A percentile compares a stretch with the other conserved stretches of the same genome.
Evolutionary conservation across 2,888 invertebrate genomes (phyloP).

Genomic region (Agonum fuliginosum): DNA sequence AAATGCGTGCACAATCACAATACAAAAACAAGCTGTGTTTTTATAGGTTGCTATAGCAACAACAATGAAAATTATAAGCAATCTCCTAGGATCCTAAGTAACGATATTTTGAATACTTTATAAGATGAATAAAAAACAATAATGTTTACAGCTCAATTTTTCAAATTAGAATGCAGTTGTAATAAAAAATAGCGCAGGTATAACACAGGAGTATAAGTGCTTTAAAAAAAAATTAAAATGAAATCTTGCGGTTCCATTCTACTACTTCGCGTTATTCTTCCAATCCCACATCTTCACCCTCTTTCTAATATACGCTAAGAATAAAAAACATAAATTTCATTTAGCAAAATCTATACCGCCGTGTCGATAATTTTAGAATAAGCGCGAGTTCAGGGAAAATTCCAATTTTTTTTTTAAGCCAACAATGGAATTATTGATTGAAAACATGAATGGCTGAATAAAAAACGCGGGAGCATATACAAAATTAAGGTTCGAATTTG

Average conservation of each 20-base stretch:
- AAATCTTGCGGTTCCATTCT: background rate
- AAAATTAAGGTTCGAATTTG: constrained; percentile 28
- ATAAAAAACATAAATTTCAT: constrained; percentile 38
- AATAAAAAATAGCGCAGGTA: no score
- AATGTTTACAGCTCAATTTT: no score
- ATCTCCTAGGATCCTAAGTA: no score
- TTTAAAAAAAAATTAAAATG: constrained; percentile 20
- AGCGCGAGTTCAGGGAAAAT: constrained; percentile 19
- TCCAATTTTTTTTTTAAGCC: constrained; percentile 26
- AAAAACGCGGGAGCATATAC: constrained; percentile 15
- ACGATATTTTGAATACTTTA: no score
- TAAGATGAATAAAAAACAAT: no score
- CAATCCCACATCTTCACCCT: constrained; percentile 1
- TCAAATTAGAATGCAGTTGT: no score
- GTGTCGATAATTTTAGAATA: constrained; percentile 36
- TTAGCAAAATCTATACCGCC: constrained; percentile 29
- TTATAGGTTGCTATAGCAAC: no score
- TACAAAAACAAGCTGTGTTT: no score
- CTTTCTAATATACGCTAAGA: constrained; percentile 25
- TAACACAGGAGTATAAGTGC: no score
- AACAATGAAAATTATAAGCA: no score
- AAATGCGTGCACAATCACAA: no score
- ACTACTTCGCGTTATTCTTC: background rate
- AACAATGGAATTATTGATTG: constrained; percentile 38
- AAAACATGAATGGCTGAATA: constrained; percentile 35